phyloP scores from a whole-genome alignment of 1,140 invertebrate genomes.

The Pachypsylla venusta region DNA sequence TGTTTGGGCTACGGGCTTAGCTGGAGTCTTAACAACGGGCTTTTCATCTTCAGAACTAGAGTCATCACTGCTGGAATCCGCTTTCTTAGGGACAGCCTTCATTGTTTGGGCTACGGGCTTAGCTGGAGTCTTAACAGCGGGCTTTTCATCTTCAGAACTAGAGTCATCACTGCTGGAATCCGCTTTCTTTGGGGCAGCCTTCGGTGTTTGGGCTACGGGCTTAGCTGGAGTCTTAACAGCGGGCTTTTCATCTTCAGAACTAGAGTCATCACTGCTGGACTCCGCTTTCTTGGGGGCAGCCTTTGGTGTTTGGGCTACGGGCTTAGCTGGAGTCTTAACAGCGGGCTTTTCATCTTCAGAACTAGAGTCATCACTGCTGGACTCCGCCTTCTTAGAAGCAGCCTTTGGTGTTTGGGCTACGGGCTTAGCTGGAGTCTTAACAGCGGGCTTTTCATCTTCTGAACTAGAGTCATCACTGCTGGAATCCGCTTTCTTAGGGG shows the following conservation, averaged over 20 bases:
- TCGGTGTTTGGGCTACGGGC: neutral
- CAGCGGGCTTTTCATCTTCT: neutral
- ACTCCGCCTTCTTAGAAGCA: too few relatives aligned
- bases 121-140: neutral
- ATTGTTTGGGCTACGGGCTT: neutral
- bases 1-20: too few relatives aligned
- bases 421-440: neutral
- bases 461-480: neutral
- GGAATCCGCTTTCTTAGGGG: neutral
- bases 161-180: neutral
- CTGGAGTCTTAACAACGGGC: too few relatives aligned
- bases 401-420: neutral
- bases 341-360: neutral
- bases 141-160: conserved; percentile 2
- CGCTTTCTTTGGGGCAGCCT: neutral
- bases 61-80: neutral
- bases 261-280: conserved; percentile 1
- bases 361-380: too few relatives aligned
- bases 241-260: conserved; percentile 4
- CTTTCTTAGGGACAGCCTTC: neutral
- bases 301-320: too few relatives aligned
- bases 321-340: too few relatives aligned
- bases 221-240: neutral
- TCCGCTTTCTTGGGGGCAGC: too few relatives aligned
- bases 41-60: too few relatives aligned